Percentiles rank a stretch among this genome's conserved stretches.
Evolutionary conservation across 2,113 vertebrate genomes (phyloP).

Genomic region (Piaya cayana): DNA sequence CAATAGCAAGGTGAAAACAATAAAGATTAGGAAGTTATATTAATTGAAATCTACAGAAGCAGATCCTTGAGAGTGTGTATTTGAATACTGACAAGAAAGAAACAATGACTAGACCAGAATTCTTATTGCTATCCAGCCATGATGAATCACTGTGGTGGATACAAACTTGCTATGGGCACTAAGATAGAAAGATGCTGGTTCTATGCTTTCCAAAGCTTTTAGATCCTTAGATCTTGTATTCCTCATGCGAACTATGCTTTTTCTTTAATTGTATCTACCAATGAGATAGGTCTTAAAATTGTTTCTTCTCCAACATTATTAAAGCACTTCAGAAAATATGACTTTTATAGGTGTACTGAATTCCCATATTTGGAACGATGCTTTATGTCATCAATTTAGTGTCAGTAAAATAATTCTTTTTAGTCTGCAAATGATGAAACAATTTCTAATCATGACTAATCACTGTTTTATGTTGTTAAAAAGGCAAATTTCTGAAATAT

Average conservation of each 20-base stretch:
- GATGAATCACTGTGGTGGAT: background rate
- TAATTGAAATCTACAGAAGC: background rate
- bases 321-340: background rate
- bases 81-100: background rate
- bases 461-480: background rate
- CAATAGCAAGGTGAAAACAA: background rate
- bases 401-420: background rate
- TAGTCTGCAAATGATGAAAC: background rate
- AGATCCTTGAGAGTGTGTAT: background rate
- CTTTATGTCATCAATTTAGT: background rate
- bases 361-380: background rate
- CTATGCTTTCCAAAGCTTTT: background rate
- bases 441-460: background rate
- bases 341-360: background rate
- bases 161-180: background rate
- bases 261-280: background rate
- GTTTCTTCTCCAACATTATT: background rate
- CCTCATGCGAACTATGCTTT: rapidly evolving
- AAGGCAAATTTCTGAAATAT: background rate
- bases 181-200: background rate
- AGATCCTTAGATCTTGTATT: background rate
- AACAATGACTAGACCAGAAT: background rate
- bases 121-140: background rate
- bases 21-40: background rate
- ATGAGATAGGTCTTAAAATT: background rate